Conservation (phyloP, 2,797 vertebrate genomes). For the Pseudochromis fuscus region DNA sequence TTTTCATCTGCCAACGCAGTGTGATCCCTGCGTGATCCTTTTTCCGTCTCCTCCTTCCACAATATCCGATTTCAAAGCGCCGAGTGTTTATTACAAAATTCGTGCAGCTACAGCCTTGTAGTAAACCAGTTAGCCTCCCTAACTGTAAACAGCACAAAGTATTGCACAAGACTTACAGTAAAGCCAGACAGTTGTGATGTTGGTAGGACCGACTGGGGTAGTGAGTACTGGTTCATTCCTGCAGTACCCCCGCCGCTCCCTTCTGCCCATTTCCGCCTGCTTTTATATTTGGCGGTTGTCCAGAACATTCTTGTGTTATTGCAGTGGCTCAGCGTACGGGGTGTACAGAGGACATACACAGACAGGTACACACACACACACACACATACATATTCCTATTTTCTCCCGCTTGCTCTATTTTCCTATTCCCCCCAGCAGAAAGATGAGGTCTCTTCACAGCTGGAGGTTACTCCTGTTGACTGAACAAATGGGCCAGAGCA, state of each 20-base stretch:
- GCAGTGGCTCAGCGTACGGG: slow-evolving; percentile 20
- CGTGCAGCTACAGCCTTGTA: neutral
- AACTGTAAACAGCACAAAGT: neutral
- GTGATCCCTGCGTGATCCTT: neutral
- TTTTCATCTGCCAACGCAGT: neutral
- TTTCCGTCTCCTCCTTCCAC: slow-evolving; percentile 25
- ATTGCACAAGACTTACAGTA: neutral
- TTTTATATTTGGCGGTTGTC: slow-evolving; percentile 63
- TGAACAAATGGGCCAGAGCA: slow-evolving; percentile 68
- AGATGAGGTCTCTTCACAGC: slow-evolving; percentile 67
- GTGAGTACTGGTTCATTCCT: slow-evolving; percentile 52
- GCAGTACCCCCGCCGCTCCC: slow-evolving; percentile 19
- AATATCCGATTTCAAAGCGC: slow-evolving; percentile 17
- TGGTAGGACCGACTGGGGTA: neutral
- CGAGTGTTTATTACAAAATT: neutral
- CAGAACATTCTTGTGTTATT: slow-evolving; percentile 73
- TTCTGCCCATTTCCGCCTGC: slow-evolving; percentile 45
- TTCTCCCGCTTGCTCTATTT: slow-evolving; percentile 44
- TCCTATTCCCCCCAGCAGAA: slow-evolving; percentile 42
- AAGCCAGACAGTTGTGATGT: slow-evolving; percentile 11
- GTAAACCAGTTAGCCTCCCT: slow-evolving; percentile 4
- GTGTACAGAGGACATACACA: slow-evolving; percentile 20
- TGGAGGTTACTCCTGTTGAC: slow-evolving; percentile 73
- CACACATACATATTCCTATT: slow-evolving; percentile 8
- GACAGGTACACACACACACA: slow-evolving; percentile 19